Evolutionary conservation across 2,888 invertebrate species (phyloP), one percentile per base, ranked within the genome.

Genomic region (Gnatocerus cornutus): DNA sequence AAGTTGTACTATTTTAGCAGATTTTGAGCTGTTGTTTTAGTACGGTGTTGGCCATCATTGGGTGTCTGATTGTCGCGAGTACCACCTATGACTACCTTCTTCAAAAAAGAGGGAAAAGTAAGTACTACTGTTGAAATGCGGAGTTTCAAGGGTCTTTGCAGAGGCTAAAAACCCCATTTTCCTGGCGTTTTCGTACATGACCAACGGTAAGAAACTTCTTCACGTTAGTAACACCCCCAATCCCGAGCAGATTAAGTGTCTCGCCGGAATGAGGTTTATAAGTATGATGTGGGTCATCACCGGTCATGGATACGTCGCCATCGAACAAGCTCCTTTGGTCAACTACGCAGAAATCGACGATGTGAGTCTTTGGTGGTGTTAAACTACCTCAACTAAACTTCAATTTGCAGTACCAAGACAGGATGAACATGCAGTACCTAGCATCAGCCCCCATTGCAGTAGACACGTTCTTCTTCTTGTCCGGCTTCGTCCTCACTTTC

Each of bases 401-500:
- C 13, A n/a, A 29, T 1, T 56, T 56, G 1, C 27, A 56, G 61
- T 61, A 37, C 37, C 5, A 12, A 7, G 53, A 63, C 27, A 52
- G 43, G 3, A 16, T 63, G 16, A 14, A 27, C 52, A 12, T 73
- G 37, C 76, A 73, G 45, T 81, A 80, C 63, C 65, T 80, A 21
- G 76, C 85, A 81, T 73, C 87, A 79, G 88, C 84, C 74, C 74
- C 87, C 0, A 83, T 89, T 4, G 87, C 89, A 0, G 91, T 91
- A 0, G 91, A 91, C 68, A 89, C 90, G 0, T 91, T 91, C 80
- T 89, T 91, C 78, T 84, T 89, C 48, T 81, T 91, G 75, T 89
- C 89, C 72, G 91, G 91, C 0, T 81, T 91, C 55, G 81, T 91
- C 0, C 85, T 87, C 64, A 85, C 89, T 1, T 88, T 87, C 68